phyloP scores from a whole-genome alignment of 2,888 invertebrate species.

The Orchesella flavescens region DNA sequence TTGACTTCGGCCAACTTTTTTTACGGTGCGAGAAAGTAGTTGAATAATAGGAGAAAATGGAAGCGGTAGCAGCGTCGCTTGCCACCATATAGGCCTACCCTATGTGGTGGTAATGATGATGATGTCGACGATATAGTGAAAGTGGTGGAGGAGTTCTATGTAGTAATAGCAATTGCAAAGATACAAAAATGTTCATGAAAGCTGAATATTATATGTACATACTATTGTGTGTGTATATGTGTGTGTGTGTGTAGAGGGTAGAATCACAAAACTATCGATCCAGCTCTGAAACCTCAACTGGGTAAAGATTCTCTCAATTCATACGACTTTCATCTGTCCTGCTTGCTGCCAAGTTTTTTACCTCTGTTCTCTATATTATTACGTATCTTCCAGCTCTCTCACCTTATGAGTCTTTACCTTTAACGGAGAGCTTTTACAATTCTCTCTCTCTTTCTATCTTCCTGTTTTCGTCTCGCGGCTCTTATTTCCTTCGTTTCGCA shows the following conservation, averaged over 20 bases:
- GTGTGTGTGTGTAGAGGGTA: constrained; percentile 21
- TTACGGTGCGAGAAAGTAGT: constrained; percentile 49
- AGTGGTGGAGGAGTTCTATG: neutral
- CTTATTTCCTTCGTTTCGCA: constrained; percentile 11
- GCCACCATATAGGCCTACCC: neutral
- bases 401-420: too few species aligned
- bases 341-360: constrained; percentile 41
- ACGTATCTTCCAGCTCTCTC: too few species aligned
- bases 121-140: constrained; percentile 13
- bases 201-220: neutral
- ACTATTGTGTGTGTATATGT: constrained; percentile 16
- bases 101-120: constrained; percentile 52
- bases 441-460: neutral
- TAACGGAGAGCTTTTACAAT: neutral
- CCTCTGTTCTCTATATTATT: constrained; percentile 18
- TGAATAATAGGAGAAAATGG: constrained; percentile 47
- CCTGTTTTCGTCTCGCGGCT: neutral
- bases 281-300: constrained; percentile 66
- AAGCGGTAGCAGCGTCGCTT: constrained; percentile 21
- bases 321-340: constrained; percentile 67
- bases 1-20: constrained; percentile 41
- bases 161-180: constrained; percentile 35
- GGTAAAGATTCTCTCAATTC: constrained; percentile 64
- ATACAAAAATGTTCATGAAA: constrained; percentile 20
- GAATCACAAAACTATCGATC: constrained; percentile 65